Evolutionary conservation across 2,113 vertebrate genomes (phyloP).

Genomic region (Hypomesus transpacificus): DNA sequence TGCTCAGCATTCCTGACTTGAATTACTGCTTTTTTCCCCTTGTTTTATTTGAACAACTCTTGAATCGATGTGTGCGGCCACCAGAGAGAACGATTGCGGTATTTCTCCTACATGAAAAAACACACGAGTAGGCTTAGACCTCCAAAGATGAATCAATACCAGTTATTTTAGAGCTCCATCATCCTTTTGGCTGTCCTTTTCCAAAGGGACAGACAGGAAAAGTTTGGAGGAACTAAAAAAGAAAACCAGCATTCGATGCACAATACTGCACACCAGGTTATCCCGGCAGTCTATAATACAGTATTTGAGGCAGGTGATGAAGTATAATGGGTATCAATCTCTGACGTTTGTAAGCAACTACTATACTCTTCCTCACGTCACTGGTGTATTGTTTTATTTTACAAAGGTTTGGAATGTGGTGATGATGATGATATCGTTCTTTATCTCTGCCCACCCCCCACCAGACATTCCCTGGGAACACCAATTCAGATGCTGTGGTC

Average conservation of each 20-base stretch:
- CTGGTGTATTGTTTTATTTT: too few species aligned
- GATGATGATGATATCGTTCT: neutral
- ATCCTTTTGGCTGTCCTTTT: neutral
- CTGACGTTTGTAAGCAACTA: too few species aligned
- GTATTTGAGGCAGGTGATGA: too few species aligned
- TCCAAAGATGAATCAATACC: slow-evolving; percentile 28
- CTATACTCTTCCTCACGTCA: too few species aligned
- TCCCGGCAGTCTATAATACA: too few species aligned
- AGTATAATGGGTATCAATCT: too few species aligned
- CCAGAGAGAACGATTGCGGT: slow-evolving; percentile 21
- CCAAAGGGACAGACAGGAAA: slow-evolving; percentile 3
- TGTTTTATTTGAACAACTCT: slow-evolving; percentile 36
- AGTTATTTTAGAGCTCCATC: slow-evolving; percentile 26
- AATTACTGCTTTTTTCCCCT: slow-evolving; percentile 14
- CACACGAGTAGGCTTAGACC: slow-evolving; percentile 9
- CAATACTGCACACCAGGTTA: too few species aligned
- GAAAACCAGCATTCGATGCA: neutral
- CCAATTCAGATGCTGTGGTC: slow-evolving; percentile 76
- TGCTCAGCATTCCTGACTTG: slow-evolving; percentile 6
- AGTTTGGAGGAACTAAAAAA: neutral
- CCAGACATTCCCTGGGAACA: slow-evolving; percentile 80
- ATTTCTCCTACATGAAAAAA: slow-evolving; percentile 25
- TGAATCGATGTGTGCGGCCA: slow-evolving; percentile 19
- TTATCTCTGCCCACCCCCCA: slow-evolving; percentile 25
- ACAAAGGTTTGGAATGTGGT: too few species aligned